These are phyloP conservation scores for Lasaia peninsularis DNA, from an alignment of 1,140 invertebrate genomes.

Conservation along the genomic window DNA sequence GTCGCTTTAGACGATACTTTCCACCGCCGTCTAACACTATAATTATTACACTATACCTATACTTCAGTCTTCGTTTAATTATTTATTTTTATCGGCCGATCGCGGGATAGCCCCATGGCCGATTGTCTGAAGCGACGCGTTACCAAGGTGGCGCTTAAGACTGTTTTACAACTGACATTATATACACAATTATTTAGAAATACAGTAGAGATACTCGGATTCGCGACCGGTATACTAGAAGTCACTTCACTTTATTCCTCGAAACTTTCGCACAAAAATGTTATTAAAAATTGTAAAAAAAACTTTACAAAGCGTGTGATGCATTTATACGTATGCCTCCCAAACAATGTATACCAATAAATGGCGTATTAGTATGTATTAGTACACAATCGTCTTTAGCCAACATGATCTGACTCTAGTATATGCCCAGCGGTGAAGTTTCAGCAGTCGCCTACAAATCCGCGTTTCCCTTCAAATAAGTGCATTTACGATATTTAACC, in stretches of 20 bases:
- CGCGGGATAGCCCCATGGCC: conserved; percentile 19
- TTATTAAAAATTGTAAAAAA: neutral
- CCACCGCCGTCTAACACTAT: conserved; percentile 52
- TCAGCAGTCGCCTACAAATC: conserved; percentile 9
- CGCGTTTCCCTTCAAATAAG: neutral
- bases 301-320: neutral
- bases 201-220: conserved; percentile 3
- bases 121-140: conserved; percentile 17
- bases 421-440: neutral
- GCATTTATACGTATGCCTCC: neutral
- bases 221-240: neutral
- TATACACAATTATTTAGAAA: conserved; percentile 1
- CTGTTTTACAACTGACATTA: conserved; percentile 16
- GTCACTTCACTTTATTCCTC: neutral
- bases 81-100: conserved; percentile 56
- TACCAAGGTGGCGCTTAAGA: conserved; percentile 35
- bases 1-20: conserved; percentile 25
- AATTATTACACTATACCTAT: conserved; percentile 72
- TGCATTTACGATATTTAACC: conserved; percentile 4
- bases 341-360: neutral
- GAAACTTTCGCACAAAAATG: neutral
- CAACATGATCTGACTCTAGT: neutral
- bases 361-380: too few species aligned
- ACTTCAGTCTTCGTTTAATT: conserved; percentile 73
- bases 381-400: too few species aligned